Evolutionary conservation across 2,797 vertebrate species (phyloP).

Genomic region (Eulemur albifrons): DNA sequence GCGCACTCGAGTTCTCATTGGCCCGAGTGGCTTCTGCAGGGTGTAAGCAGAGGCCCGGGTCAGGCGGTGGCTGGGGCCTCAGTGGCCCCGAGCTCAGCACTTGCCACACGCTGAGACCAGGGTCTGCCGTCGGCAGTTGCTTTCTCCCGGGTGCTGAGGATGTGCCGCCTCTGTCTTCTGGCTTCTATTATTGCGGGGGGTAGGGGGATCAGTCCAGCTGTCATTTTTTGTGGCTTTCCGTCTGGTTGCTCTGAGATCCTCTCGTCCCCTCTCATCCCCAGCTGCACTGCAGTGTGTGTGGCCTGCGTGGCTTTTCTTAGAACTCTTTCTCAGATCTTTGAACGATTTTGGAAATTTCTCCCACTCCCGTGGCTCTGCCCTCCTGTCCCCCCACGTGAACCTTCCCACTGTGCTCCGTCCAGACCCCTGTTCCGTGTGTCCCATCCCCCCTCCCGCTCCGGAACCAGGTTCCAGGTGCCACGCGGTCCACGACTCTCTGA

Average conservation of each 20-base stretch:
- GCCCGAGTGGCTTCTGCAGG: neutral
- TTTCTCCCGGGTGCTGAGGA: neutral
- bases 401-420: too few relatives aligned
- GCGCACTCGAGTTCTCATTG: rapidly evolving
- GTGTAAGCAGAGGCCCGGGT: too few relatives aligned
- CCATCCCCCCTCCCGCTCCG: too few relatives aligned
- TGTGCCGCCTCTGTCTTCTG: neutral
- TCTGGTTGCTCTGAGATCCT: neutral
- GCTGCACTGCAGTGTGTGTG: neutral
- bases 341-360: neutral
- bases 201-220: neutral
- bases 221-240: neutral
- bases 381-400: too few relatives aligned
- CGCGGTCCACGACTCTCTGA: neutral
- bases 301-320: neutral
- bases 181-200: neutral
- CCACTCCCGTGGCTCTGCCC: neutral
- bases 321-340: neutral
- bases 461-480: neutral
- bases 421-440: rapidly evolving
- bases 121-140: neutral
- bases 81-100: neutral
- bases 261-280: neutral
- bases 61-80: neutral
- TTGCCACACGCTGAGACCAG: rapidly evolving